Evolutionary conservation across 2,797 vertebrate species (phyloP), one percentile per base, ranked within the genome.

Genomic region (Gephyroberyx darwinii): DNA sequence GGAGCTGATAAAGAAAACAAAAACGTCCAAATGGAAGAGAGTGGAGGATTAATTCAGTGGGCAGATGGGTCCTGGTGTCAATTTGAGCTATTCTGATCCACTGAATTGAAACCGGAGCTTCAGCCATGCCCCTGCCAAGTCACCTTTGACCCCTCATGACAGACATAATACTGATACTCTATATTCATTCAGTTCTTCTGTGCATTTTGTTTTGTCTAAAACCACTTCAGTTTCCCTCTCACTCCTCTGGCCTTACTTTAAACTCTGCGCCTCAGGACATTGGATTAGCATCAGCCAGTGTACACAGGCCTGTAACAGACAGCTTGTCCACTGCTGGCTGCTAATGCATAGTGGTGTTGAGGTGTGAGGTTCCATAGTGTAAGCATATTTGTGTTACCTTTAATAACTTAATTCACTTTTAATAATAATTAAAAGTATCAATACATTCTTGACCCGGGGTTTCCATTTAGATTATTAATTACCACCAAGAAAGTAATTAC

Each of bases 41-140:
- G 90, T 90, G 88, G 79, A 90, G 85, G 92, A 92, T 90, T 93
- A 91, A 93, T 93, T 90, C 90, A 86, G 89, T 92, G 90, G 93
- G 92, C 92, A 91, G 88, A 91, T 87, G 88, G 93, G 93, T 94
- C 92, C 88, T 84, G 88, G 91, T 93, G 91, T 94, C 93, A 93
- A 94, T 93, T 93, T 94, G 84, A 92, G 89, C 86, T 89, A 87
- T 93, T 93, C 89, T 93, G 91, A 93, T 93, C 91, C 90, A 73
- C 75, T 81, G 89, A 91, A 91, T 92, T 90, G 88, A 92, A 90
- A 91, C 88, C 75, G 72, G 87, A 90, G 86, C 90, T 90, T 91
- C 89, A 90, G 84, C 88, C 87, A 77, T 85, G 81, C 84, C 91
- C 92, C 86, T 88, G 84, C 88, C 86, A 87, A 83, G 82, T 80